A percentile compares a stretch with the other conserved stretches of the same genome.
Evolutionary conservation across 1,140 invertebrate genomes (phyloP).

Genomic region (Drosophila pachea): DNA sequence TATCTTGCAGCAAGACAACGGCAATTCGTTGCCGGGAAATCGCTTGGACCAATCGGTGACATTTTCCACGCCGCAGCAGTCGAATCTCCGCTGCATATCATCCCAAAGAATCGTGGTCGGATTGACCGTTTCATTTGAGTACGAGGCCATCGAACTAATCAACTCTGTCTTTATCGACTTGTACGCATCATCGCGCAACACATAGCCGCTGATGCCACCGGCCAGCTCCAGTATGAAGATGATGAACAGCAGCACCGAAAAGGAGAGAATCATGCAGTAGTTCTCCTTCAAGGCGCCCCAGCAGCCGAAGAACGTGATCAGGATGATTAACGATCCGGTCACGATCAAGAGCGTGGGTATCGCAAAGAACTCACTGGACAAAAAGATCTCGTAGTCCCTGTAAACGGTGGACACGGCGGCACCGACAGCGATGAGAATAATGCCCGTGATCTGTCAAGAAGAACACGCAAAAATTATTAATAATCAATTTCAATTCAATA

Average conservation of each 20-base stretch:
- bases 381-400: constrained; percentile 83
- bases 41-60: constrained; percentile 82
- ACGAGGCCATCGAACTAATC: constrained; percentile 80
- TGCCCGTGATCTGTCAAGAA: constrained; percentile 83
- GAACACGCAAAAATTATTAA: no score
- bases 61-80: constrained; percentile 85
- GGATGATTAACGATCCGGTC: constrained; percentile 88
- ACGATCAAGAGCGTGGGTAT: constrained; percentile 89
- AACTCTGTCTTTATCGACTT: constrained; percentile 80
- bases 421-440: constrained; percentile 85
- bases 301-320: constrained; percentile 92
- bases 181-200: constrained; percentile 82
- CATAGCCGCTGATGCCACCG: constrained; percentile 89
- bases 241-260: constrained; percentile 85
- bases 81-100: constrained; percentile 82
- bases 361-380: constrained; percentile 81
- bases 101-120: constrained; percentile 81
- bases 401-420: constrained; percentile 83
- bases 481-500: neutral
- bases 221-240: constrained; percentile 90
- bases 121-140: constrained; percentile 77
- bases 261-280: constrained; percentile 89
- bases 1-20: constrained; percentile 83
- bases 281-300: constrained; percentile 91
- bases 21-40: constrained; percentile 77